Conservation (phyloP, 2,888 invertebrate genomes). For the Mythimna ferrago region DNA sequence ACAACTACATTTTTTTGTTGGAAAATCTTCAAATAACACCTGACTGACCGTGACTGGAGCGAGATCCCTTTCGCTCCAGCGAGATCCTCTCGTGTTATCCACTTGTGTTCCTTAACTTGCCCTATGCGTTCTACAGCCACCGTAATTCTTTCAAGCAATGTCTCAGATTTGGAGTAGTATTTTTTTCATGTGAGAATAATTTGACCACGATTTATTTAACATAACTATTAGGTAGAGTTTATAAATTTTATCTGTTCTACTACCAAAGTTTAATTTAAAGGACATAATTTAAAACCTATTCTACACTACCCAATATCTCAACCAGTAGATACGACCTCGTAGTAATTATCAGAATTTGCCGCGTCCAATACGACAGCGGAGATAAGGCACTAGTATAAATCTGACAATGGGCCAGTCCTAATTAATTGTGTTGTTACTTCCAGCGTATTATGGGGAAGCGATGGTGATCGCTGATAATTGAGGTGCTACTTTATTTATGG, state of each 20-base stretch:
- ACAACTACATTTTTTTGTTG: too few species aligned
- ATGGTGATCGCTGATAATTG: slow-evolving; percentile 64
- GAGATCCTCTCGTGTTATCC: too few species aligned
- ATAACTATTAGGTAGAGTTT: too few species aligned
- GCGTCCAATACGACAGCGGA: slow-evolving; percentile 67
- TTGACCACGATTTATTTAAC: too few species aligned
- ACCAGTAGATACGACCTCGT: slow-evolving; percentile 43
- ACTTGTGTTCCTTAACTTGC: too few species aligned
- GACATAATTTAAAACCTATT: slow-evolving; percentile 8
- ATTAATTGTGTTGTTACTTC: slow-evolving; percentile 76
- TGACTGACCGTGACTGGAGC: too few species aligned
- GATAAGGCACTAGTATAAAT: slow-evolving; percentile 73
- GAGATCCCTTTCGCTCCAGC: too few species aligned
- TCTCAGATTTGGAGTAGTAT: too few species aligned
- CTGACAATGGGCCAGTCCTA: slow-evolving; percentile 74
- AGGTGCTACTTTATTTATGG: slow-evolving; percentile 46
- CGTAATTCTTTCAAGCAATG: too few species aligned
- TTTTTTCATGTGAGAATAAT: too few species aligned
- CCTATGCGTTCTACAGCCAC: too few species aligned
- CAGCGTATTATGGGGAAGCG: slow-evolving; percentile 69
- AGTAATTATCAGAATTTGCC: slow-evolving; percentile 72
- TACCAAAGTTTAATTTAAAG: background rate
- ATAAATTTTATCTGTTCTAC: background rate
- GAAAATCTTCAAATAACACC: too few species aligned
- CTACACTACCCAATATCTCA: slow-evolving; percentile 28